Evolutionary conservation across 2,797 vertebrate genomes (phyloP), one percentile per base, ranked within the genome.

Genomic region (Molossus molossus): DNA sequence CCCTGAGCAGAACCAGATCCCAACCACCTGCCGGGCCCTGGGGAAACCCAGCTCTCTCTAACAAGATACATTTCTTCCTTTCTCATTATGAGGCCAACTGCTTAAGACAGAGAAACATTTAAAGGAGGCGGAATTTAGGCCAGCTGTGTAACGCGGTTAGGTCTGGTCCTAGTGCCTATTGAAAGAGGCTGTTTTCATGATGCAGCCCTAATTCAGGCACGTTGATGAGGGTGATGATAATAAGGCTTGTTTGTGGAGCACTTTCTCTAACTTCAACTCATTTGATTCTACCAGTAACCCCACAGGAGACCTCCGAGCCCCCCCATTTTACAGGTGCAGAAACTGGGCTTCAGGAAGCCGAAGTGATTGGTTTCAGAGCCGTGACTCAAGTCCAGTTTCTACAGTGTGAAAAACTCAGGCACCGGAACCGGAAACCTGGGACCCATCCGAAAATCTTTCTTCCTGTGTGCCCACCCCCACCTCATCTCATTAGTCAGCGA

Each of bases 111-210:
- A 62, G 67, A 69, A 60, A 57, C 11, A 23, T 33, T 72, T 55
- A 27, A 94, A 84, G 65, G 73, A 55, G 64, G 53, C 6, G n/a
- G 50, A 75, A 73, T 72, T 91, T n/a, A n/a, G n/a, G 75, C 27
- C 33, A n/a, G 25, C 21, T 75, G 45, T 82, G 10, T 64, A 62
- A 76, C 83, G 70, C 20, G 4, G 1, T 75, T 75, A 25, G 86
- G 58, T 50, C 64, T 55, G 9, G 18, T 84, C 45, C 64, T 67
- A 14, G 55, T 64, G 60, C 58, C 40, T n/a, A 4, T 95, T 60
- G 33, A 58, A 84, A 57, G 40, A 84, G 60, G 17, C 62, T 53
- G 13, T 87, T 86, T 33, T 21, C 29, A 45, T 33, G 25, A n/a
- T 70, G 25, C 18, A 65, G 70, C 55, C 29, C 6, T 69, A 55